Evolutionary conservation across 2,113 vertebrate species (phyloP).

Genomic region (Speoplatyrhinus poulsoni): DNA sequence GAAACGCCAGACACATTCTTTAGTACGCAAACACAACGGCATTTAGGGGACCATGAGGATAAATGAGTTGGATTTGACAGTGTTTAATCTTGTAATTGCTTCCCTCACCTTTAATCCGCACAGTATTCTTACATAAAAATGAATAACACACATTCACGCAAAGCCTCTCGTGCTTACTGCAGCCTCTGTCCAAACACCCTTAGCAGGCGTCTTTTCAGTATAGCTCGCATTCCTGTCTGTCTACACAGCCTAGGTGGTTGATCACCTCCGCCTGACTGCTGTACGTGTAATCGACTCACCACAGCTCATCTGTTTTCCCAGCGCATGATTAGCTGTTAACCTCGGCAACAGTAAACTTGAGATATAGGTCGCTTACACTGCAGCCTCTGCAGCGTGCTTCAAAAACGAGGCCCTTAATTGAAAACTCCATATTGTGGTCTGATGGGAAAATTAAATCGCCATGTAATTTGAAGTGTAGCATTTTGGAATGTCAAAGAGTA

Average conservation of each 20-base stretch:
- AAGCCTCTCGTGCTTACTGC: background rate
- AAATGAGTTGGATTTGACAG: too few species aligned
- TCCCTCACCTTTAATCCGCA: too few species aligned
- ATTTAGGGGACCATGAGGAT: too few species aligned
- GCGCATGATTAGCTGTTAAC: slow-evolving; percentile 85
- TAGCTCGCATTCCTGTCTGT: background rate
- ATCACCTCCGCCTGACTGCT: slow-evolving; percentile 79
- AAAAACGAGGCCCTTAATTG: slow-evolving; percentile 40
- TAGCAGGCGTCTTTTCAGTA: background rate
- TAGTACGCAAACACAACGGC: too few species aligned
- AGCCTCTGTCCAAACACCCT: background rate
- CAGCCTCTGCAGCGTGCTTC: slow-evolving; percentile 75
- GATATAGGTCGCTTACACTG: slow-evolving; percentile 83
- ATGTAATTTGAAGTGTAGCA: too few species aligned
- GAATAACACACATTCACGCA: too few species aligned
- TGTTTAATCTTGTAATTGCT: too few species aligned
- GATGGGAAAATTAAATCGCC: too few species aligned
- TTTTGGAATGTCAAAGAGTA: too few species aligned
- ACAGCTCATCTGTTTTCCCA: slow-evolving; percentile 86
- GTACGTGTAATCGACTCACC: slow-evolving; percentile 79
- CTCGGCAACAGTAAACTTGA: slow-evolving; percentile 81
- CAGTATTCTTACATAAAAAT: too few species aligned
- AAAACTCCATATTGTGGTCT: background rate
- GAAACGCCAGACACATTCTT: too few species aligned
- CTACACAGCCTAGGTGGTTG: slow-evolving; percentile 34